Base-by-base conservation (phyloP, 2,797 vertebrate genomes). In the Amniataba percoides region DNA sequence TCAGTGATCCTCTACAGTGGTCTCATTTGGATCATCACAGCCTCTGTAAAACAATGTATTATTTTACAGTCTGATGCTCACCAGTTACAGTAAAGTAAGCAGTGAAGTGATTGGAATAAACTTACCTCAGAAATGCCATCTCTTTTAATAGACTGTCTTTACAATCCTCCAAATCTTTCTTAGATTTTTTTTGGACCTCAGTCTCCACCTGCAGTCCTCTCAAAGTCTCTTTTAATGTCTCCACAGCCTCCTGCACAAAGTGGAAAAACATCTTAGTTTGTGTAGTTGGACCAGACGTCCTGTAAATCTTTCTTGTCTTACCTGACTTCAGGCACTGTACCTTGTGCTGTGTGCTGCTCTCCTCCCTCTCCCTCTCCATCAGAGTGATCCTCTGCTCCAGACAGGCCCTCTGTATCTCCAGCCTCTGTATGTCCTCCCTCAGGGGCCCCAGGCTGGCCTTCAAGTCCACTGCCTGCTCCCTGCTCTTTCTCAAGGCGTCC, bases 51-150 rank as follows among this genome's bases (percentile, higher is more conserved):
- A 75, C 13, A 59, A 81, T 12, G 0, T 45, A 2, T 78, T 56
- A 10, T 63, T 31, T 48, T 16, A n/a, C 42, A 55, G 55, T n/a
- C 6, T 51, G 40, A 46, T 64, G 12, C 15, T 46, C 23, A 27
- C 6, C 36, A 10, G 49, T 16, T 18, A 19, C 16, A 31, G 2
- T 23, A 46, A 43, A 0, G 2, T 18, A 9, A 48, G 36, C 5
- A 2, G 14, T 16, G 1, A 39, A 55, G 10, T 2, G 15, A 23
- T 63, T 8, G 1, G 3, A 16, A 2, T 52, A 13, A 71, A 57
- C 93, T 0, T 89, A 98, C 97, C 96, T 97, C 85, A 97, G 95
- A 78, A 92, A 94, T 62, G 85, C 91, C 60, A 98, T 94, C 81
- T 97, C 96, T 65, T 80, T 81, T 31, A 95, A 88, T 21, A 98